These are phyloP conservation scores for Eidolon helvum DNA, from an alignment of 2,113 vertebrate species.

Conservation along the genomic window DNA sequence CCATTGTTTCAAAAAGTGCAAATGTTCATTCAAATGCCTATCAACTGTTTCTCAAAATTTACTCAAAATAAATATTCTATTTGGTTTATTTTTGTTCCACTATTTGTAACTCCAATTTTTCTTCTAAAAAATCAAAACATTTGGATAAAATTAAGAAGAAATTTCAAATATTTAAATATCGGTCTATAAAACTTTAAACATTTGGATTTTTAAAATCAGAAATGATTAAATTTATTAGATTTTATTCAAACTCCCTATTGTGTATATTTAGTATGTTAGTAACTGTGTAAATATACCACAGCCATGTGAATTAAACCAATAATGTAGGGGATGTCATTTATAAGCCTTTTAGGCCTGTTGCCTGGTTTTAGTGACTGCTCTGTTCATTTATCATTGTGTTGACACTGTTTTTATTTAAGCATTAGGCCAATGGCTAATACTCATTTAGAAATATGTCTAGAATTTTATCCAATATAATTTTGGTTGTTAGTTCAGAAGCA, in stretches of 20 bases:
- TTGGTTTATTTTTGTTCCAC: background rate
- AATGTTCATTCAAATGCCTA: constrained; percentile 28
- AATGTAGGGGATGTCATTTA: background rate
- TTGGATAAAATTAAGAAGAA: background rate
- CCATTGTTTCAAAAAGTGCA: background rate
- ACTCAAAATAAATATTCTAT: constrained; percentile 16
- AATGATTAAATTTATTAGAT: background rate
- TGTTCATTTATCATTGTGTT: background rate
- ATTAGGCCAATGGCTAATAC: background rate
- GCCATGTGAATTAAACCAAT: background rate
- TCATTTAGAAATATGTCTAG: background rate
- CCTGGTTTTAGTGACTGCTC: background rate
- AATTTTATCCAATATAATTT: background rate
- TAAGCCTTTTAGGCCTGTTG: background rate
- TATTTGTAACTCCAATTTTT: background rate
- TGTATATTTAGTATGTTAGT: background rate
- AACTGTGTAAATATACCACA: background rate
- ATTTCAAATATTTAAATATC: background rate
- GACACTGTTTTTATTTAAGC: background rate
- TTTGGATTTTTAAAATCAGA: background rate
- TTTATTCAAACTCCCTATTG: background rate
- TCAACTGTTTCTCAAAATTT: background rate
- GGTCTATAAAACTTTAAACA: background rate
- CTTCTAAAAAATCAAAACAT: background rate
- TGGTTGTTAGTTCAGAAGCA: background rate